Evolutionary conservation across 2,113 vertebrate species (phyloP).

Genomic region (Rostratula benghalensis): DNA sequence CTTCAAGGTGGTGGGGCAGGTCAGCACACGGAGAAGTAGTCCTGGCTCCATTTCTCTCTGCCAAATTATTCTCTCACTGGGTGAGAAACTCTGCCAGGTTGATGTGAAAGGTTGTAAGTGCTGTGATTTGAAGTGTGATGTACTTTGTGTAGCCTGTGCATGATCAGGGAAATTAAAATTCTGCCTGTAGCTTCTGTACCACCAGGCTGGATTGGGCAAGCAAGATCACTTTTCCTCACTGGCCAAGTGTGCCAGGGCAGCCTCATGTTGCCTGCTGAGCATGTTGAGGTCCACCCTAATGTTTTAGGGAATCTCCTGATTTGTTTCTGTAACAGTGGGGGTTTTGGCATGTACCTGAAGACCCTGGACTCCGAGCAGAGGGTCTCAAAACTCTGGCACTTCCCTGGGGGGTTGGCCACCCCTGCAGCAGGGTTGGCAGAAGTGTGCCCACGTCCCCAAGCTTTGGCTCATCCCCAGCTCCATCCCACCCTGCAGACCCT

Average conservation of each 20-base stretch:
- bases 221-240: neutral
- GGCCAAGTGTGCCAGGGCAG: neutral
- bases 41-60: neutral
- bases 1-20: neutral
- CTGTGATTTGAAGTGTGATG: neutral
- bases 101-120: neutral
- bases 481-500: neutral
- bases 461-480: neutral
- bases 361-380: neutral
- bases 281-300: neutral
- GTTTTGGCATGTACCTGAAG: neutral
- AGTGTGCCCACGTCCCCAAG: rapidly evolving
- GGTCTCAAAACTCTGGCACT: neutral
- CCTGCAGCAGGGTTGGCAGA: neutral
- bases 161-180: neutral
- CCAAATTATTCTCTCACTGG: neutral
- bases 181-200: neutral
- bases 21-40: neutral
- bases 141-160: neutral
- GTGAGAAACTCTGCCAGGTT: neutral
- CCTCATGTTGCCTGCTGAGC: neutral
- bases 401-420: neutral
- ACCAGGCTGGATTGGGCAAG: neutral
- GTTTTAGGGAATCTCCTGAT: neutral
- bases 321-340: neutral